Evolutionary conservation across 2,888 invertebrate species (phyloP).

Genomic region (Notodonta dromedarius): DNA sequence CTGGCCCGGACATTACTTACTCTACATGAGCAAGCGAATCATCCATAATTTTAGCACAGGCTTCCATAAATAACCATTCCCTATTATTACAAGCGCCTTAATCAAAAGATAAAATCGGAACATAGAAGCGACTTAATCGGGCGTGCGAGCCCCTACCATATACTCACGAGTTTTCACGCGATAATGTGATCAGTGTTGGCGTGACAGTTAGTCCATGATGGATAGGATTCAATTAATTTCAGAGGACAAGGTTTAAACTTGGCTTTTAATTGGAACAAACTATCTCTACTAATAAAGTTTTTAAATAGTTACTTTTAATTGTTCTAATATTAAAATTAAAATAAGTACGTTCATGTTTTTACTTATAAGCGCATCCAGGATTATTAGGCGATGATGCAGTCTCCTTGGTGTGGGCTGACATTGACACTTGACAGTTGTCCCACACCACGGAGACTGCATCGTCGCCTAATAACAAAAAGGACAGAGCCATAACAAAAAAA

Average conservation of each 20-base stretch:
- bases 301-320: no score
- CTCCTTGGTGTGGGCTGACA: no score
- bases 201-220: neutral
- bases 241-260: neutral
- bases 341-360: no score
- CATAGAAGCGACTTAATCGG: conserved; percentile 70
- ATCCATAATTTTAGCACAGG: conserved; percentile 58
- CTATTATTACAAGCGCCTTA: conserved; percentile 79
- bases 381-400: no score
- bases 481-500: no score
- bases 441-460: no score
- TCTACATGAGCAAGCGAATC: conserved; percentile 43
- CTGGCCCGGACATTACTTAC: neutral
- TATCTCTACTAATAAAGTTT: neutral
- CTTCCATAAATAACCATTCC: conserved; percentile 71
- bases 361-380: no score
- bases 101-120: conserved; percentile 82
- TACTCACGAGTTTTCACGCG: conserved; percentile 34
- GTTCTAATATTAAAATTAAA: no score
- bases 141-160: conserved; percentile 42
- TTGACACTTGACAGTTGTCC: no score
- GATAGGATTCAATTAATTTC: neutral
- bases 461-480: no score
- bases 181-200: conserved; percentile 8
- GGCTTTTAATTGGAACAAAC: neutral